Conservation (phyloP, 2,113 vertebrate species). For the Tetrao urogallus region DNA sequence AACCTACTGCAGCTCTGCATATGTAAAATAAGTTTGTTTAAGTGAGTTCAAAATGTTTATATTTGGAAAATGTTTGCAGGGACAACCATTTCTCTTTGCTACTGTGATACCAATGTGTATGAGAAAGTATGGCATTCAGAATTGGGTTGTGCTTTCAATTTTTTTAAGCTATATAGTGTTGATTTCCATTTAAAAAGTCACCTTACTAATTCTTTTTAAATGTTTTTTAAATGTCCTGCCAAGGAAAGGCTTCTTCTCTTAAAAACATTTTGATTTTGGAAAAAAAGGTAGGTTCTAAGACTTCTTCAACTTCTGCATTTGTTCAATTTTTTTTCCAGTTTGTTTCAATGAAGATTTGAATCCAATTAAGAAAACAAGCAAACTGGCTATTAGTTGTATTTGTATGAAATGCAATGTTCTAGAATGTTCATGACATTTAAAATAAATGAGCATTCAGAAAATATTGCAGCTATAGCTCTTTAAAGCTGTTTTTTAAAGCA, state of each 20-base stretch:
- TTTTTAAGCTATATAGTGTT: background rate
- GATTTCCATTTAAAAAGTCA: background rate
- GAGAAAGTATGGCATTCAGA: background rate
- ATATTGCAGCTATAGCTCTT: background rate
- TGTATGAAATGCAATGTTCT: background rate
- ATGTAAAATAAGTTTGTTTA: background rate
- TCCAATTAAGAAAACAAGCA: no score
- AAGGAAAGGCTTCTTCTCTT: background rate
- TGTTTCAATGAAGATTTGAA: background rate
- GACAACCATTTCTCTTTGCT: background rate
- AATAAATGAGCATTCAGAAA: background rate
- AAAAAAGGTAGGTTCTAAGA: background rate
- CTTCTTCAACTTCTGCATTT: background rate
- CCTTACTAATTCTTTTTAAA: background rate
- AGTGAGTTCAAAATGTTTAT: background rate
- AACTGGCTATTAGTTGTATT: background rate
- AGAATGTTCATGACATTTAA: background rate
- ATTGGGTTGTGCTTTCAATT: background rate
- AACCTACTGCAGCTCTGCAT: background rate
- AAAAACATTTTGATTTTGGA: background rate
- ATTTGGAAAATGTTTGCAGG: background rate
- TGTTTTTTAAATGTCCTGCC: background rate
- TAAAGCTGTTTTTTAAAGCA: background rate
- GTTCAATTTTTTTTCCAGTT: background rate
- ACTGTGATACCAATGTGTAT: background rate